Base-by-base conservation (phyloP, 1,140 invertebrate species). In the Cotesia glomerata region DNA sequence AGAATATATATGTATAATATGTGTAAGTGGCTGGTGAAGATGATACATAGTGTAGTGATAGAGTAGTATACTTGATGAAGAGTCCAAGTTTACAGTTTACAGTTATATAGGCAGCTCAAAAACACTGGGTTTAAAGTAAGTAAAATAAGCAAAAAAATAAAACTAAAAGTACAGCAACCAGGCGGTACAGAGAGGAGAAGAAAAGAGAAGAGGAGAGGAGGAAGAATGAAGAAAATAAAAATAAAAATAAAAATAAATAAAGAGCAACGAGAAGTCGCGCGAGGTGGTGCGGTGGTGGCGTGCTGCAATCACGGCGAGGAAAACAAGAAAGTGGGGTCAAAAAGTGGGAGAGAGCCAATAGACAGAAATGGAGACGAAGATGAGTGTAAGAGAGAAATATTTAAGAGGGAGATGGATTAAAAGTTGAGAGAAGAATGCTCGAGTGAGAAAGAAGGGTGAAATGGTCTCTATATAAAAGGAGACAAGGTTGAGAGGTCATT, bases 401-500 rank as follows among this genome's bases (percentile, higher is more conserved):
- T 51, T 7, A 45, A 7, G 11, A 45, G 39, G 39, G 39, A 45
- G 39, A 45, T 45, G 71, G 67, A 66, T 64, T 18, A 18, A 45
- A 45, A 45, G 7, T 45, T 45, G 11, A 52, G 63, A 54, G 68
- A 11, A 67, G 36, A 62, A 66, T 36, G 34, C n/a, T 9, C 52
- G 5, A 54, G 14, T 26, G 56, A 58, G 56, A 18, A 18, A 58
- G 16, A 18, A 32, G 56, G 9, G 16, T 18, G 16, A 58, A 58
- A 58, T 63, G 67, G 63, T 71, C 76, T 78, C 71, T 74, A 74
- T 77, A 81, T 18, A 49, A 45, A 14, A 80, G 75, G 69, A 76
- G 72, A 79, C 77, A 77, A 81, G 78, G 76, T 78, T 77, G 79
- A 73, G 74, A 77, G 79, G 78, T 80, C 77, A 80, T 79, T 63